phyloP scores from a whole-genome alignment of 2,888 invertebrate genomes.

The Xylophagus ater region DNA sequence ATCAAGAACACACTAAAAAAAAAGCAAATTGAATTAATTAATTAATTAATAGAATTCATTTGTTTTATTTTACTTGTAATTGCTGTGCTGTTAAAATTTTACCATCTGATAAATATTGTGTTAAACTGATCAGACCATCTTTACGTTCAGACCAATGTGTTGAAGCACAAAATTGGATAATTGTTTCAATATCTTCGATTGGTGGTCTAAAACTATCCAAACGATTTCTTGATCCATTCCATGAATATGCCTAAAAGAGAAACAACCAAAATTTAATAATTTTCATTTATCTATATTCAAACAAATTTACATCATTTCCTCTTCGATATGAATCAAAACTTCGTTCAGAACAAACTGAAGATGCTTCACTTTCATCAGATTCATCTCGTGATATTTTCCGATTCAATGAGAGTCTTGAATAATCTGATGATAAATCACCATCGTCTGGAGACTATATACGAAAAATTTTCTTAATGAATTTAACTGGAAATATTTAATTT shows the following conservation, averaged over 20 bases:
- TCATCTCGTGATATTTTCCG: constrained; percentile 55
- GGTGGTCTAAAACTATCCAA: constrained; percentile 52
- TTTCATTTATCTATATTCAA: constrained; percentile 8
- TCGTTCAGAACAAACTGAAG: constrained; percentile 88
- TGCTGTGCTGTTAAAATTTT: constrained; percentile 48
- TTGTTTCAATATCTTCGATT: constrained; percentile 69
- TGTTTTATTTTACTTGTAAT: constrained; percentile 40
- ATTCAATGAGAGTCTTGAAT: constrained; percentile 35
- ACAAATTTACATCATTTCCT: constrained; percentile 63
- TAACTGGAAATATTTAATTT: constrained; percentile 1
- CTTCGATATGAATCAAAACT: constrained; percentile 73
- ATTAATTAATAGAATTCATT: not conserved
- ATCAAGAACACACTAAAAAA: constrained; percentile 69
- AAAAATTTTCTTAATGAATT: no score
- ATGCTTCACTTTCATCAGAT: constrained; percentile 85
- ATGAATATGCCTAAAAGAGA: constrained; percentile 59
- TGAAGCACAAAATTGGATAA: constrained; percentile 77
- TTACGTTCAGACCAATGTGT: constrained; percentile 92
- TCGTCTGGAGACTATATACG: constrained; percentile 44
- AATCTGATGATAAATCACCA: constrained; percentile 26
- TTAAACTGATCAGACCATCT: constrained; percentile 78
- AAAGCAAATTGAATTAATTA: not conserved
- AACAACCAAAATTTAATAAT: constrained; percentile 1
- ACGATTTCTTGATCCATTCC: constrained; percentile 71
- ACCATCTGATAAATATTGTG: constrained; percentile 52